These are phyloP conservation scores for Buathra laborator DNA, from an alignment of 2,888 invertebrate genomes.

Conservation along the genomic window DNA sequence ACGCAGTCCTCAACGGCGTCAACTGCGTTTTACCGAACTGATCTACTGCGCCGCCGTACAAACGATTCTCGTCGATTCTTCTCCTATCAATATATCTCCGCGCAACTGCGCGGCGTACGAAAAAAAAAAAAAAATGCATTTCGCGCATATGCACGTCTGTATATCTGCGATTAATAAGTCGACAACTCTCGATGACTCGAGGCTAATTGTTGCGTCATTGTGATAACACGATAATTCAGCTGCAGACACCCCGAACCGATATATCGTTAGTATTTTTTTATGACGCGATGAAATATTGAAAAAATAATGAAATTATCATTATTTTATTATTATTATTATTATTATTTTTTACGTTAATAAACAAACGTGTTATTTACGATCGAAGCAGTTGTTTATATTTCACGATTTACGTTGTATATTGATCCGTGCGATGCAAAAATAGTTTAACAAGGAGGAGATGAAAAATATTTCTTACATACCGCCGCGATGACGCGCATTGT, in stretches of 20 bases:
- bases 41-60: conserved; percentile 1
- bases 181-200: conserved; percentile 19
- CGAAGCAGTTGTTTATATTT: background rate
- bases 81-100: background rate
- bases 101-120: background rate
- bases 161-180: background rate
- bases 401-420: background rate
- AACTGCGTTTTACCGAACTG: conserved; percentile 16
- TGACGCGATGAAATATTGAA: conserved; percentile 21
- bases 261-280: background rate
- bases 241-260: background rate
- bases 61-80: conserved; percentile 5
- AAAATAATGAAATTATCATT: background rate
- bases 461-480: background rate
- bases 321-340: no score
- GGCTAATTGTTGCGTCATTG: conserved; percentile 42
- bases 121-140: background rate
- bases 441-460: background rate
- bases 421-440: background rate
- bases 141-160: no score
- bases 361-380: background rate
- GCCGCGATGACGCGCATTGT: background rate
- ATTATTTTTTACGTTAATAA: no score
- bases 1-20: conserved; percentile 13
- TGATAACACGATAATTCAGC: conserved; percentile 13